A percentile compares a stretch with the other conserved stretches of the same genome.
Conservation (phyloP, 2,888 invertebrate species). For the Alloplasta piceator region DNA sequence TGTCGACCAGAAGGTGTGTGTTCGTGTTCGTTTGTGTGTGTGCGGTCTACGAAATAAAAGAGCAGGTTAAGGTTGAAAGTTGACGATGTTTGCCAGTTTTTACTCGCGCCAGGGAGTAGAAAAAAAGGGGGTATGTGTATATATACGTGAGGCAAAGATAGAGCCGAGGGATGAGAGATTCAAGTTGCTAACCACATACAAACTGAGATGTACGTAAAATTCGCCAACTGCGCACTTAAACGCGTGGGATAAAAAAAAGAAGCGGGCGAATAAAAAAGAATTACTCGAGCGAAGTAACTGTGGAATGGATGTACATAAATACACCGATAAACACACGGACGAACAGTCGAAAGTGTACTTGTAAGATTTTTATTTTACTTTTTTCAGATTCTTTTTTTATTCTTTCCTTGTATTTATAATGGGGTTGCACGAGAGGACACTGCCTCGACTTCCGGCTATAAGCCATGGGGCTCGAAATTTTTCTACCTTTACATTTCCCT, state of each 20-base stretch:
- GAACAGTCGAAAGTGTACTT: conserved; percentile 4
- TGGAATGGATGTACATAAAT: conserved; percentile 43
- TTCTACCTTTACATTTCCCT: conserved; percentile 48
- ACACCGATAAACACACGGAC: conserved; percentile 48
- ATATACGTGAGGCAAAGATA: neutral
- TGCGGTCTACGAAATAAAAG: conserved; percentile 49
- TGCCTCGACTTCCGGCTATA: conserved; percentile 18
- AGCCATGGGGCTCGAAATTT: conserved; percentile 44
- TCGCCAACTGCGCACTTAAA: conserved; percentile 7
- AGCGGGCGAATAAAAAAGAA: neutral
- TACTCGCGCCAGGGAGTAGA: conserved; percentile 49
- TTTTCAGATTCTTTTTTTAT: conserved; percentile 2
- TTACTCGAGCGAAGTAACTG: conserved; percentile 25
- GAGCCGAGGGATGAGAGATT: neutral
- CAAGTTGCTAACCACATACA: conserved; percentile 20
- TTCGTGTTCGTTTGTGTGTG: conserved; percentile 26
- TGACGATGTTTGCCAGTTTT: conserved; percentile 78
- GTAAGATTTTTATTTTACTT: conserved; percentile 20
- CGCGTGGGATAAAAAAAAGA: neutral
- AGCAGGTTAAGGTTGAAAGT: conserved; percentile 48
- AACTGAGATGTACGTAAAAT: conserved; percentile 31
- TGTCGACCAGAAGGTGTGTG: conserved; percentile 57
- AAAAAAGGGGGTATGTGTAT: neutral
- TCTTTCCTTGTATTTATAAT: conserved; percentile 38
- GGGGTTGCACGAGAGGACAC: conserved; percentile 26